These are phyloP conservation scores for Garra rufa DNA, from an alignment of 2,113 vertebrate genomes.

Conservation along the genomic window DNA sequence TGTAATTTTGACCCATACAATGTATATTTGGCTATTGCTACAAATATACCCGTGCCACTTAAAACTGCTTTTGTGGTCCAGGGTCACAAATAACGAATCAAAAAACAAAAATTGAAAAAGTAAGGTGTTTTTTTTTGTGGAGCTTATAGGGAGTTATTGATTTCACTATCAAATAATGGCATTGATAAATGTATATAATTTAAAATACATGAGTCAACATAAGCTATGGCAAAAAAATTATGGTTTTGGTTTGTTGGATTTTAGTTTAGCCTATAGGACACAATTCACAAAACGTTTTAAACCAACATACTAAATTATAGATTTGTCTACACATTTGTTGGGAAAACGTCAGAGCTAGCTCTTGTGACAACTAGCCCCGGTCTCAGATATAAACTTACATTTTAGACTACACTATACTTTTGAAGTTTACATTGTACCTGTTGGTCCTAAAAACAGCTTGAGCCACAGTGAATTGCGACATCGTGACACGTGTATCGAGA, in stretches of 20 bases:
- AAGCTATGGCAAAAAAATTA: background rate
- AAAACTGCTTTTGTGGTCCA: no score
- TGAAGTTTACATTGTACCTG: background rate
- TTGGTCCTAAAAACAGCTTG: background rate
- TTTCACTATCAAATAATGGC: background rate
- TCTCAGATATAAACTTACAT: background rate
- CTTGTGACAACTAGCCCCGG: background rate
- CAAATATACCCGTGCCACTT: no score
- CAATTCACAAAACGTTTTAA: background rate
- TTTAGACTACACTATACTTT: background rate
- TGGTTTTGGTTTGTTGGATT: background rate
- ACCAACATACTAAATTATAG: background rate
- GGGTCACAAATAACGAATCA: no score
- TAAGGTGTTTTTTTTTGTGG: no score
- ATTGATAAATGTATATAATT: background rate
- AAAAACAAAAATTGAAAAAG: no score
- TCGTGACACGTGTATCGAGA: background rate
- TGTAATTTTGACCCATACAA: no score
- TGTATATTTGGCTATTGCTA: no score
- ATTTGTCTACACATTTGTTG: background rate
- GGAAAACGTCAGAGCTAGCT: background rate
- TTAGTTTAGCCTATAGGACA: background rate
- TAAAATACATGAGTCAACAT: background rate
- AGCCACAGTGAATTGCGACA: background rate
- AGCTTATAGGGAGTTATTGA: background rate